A percentile compares a stretch with the other conserved stretches of the same genome.
These are phyloP conservation scores for Xiphophorus couchianus DNA, from an alignment of 2,113 vertebrate species.

Conservation along the genomic window DNA sequence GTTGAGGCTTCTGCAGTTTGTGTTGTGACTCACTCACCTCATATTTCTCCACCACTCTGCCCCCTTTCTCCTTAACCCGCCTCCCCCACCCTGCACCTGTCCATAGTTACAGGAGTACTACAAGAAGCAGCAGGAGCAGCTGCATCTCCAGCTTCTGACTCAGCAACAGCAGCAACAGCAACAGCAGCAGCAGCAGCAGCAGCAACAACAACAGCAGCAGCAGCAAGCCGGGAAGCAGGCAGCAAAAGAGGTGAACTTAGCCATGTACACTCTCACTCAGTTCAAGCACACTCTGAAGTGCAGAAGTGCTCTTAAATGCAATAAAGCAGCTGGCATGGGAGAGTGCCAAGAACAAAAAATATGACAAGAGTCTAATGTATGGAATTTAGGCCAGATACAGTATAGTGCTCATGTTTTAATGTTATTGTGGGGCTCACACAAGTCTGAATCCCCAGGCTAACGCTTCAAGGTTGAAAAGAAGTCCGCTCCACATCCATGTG, in stretches of 20 bases:
- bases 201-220: constrained; percentile 67
- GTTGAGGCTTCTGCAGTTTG: constrained; percentile 44
- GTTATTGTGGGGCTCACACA: neutral
- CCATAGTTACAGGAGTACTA: constrained; percentile 97
- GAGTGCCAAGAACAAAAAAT: constrained; percentile 11
- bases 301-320: constrained; percentile 57
- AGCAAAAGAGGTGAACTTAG: constrained; percentile 93
- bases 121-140: constrained; percentile 99
- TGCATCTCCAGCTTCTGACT: constrained; percentile 96
- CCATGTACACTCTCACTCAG: constrained; percentile 50
- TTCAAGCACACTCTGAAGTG: constrained; percentile 61
- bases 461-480: no score
- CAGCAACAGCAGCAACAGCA: constrained; percentile 88
- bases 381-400: constrained; percentile 3
- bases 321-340: constrained; percentile 43
- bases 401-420: neutral
- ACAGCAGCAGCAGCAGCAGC: constrained; percentile 81
- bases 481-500: neutral
- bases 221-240: constrained; percentile 84
- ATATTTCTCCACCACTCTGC: constrained; percentile 14
- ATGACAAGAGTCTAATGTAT: constrained; percentile 25
- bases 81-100: constrained; percentile 22
- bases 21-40: constrained; percentile 38
- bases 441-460: neutral
- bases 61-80: neutral